Evolutionary conservation across 2,888 invertebrate genomes (phyloP), one percentile per base, ranked within the genome.

Genomic region (Adelognathus sp.): DNA sequence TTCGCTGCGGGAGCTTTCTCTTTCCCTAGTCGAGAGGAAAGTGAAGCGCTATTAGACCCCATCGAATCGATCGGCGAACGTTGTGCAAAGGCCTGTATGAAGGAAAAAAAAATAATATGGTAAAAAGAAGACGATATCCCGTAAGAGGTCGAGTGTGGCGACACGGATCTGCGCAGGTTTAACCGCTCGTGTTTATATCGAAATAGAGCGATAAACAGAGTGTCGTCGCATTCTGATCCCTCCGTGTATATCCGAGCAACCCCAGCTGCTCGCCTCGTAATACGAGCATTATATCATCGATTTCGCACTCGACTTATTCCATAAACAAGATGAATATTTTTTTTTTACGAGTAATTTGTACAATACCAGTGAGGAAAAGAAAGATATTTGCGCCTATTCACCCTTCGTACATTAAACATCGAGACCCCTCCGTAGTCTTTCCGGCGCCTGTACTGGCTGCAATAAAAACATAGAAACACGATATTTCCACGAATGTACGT

Each of bases 1-100:
- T 61, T 61, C 61, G 11, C 11, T 39, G 27, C 39, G 33, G 31
- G 29, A 18, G 67, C n/a, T 69, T 69, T 56, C 41, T 69, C 44
- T 54, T 56, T 41, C 46, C 63, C 31, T 44, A 16, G 36, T 21
- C 3, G 33, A 69, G 31, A 54, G 54, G 21, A 64, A 56, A 69
- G 39, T 54, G 44, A 69, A 54, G 41, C 41, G 29, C 56, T 29
- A 46, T 58, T 18, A 14, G 31, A 44, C 56, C n/a, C 44, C 69
- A 18, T 27, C 56, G 41, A 69, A 69, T 69, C 69, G 69, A 69
- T 69, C 44, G 44, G 7, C 31, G 29, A 69, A 58, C 69, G 44
- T 46, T 33, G 14, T n/a, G n/a, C n/a, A n/a, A n/a, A n/a, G n/a
- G n/a, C n/a, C n/a, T n/a, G n/a, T n/a, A n/a, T n/a, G 56, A 58